phyloP scores from a whole-genome alignment of 2,888 invertebrate genomes.

The Bombylius discolor region DNA sequence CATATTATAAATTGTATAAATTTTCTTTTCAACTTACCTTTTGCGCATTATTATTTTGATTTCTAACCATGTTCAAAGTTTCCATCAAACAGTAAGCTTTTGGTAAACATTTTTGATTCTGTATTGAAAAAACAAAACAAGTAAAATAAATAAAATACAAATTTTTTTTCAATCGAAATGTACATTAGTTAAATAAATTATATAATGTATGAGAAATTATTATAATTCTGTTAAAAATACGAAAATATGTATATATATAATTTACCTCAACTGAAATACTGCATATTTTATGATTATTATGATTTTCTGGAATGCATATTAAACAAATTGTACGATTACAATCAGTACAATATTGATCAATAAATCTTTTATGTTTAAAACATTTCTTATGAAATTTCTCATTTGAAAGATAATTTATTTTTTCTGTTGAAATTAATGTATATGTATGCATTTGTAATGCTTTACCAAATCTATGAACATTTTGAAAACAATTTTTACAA shows the following conservation, averaged over 20 bases:
- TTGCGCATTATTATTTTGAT: slow-evolving; percentile 20
- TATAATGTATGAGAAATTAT: too few species aligned
- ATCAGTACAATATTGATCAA: slow-evolving; percentile 19
- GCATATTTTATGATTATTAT: slow-evolving; percentile 17
- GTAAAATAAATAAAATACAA: neutral
- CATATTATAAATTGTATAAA: too few species aligned
- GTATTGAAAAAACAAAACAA: slow-evolving; percentile 1
- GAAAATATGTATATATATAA: neutral
- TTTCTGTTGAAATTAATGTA: slow-evolving; percentile 10
- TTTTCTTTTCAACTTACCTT: slow-evolving; percentile 18
- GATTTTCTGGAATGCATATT: slow-evolving; percentile 17
- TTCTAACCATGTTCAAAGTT: slow-evolving; percentile 18
- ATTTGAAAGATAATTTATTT: slow-evolving; percentile 11
- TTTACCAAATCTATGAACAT: slow-evolving; percentile 25
- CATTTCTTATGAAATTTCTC: slow-evolving; percentile 15
- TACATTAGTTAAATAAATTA: too few species aligned
- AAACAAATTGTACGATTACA: slow-evolving; percentile 20
- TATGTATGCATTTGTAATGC: slow-evolving; percentile 24
- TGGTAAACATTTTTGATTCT: slow-evolving; percentile 19
- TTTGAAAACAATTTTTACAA: slow-evolving; percentile 26
- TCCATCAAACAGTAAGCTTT: slow-evolving; percentile 19
- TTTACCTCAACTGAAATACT: slow-evolving; percentile 17
- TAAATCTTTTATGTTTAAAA: slow-evolving; percentile 12
- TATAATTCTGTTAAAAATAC: neutral
- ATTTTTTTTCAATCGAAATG: neutral